Percentiles rank a stretch among this genome's conserved stretches.
Evolutionary conservation across 2,888 invertebrate species (phyloP).

Genomic region (Halictus quadricinctus): DNA sequence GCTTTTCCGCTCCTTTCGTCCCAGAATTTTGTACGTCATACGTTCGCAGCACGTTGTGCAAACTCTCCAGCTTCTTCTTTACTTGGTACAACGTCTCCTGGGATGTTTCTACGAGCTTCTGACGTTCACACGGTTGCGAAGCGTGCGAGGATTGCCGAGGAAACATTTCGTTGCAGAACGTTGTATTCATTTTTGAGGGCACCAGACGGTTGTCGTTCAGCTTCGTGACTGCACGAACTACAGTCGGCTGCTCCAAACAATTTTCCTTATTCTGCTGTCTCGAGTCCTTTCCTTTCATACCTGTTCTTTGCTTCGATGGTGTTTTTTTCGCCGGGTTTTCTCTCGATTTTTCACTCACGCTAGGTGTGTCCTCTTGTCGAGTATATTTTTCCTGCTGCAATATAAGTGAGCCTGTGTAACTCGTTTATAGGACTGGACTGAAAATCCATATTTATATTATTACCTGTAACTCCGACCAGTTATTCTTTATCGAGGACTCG

Average conservation of each 20-base stretch:
- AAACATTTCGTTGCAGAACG: slow-evolving; percentile 44
- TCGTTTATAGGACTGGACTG: too few species aligned
- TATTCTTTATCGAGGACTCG: slow-evolving; percentile 32
- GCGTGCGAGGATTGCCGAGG: slow-evolving; percentile 27
- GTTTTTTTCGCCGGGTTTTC: neutral
- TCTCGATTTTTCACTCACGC: neutral
- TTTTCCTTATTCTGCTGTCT: neutral
- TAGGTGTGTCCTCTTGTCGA: neutral
- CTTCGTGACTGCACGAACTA: slow-evolving; percentile 27
- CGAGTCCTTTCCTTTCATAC: neutral
- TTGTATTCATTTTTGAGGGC: slow-evolving; percentile 53
- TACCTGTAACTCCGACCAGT: slow-evolving; percentile 38
- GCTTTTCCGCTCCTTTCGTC: neutral
- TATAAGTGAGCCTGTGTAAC: neutral
- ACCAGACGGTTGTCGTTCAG: slow-evolving; percentile 21
- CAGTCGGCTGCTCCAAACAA: slow-evolving; percentile 20
- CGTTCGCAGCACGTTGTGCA: slow-evolving; percentile 69
- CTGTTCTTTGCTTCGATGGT: neutral
- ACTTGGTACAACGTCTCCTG: slow-evolving; percentile 68
- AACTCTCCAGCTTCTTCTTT: slow-evolving; percentile 68
- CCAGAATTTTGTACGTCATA: slow-evolving; percentile 56
- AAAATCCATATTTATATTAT: neutral
- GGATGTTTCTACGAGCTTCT: slow-evolving; percentile 36
- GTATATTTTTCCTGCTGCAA: slow-evolving; percentile 22
- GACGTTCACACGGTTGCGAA: slow-evolving; percentile 6